These are phyloP conservation scores for Maniola hyperantus DNA, from an alignment of 2,888 invertebrate genomes.

Conservation along the genomic window DNA sequence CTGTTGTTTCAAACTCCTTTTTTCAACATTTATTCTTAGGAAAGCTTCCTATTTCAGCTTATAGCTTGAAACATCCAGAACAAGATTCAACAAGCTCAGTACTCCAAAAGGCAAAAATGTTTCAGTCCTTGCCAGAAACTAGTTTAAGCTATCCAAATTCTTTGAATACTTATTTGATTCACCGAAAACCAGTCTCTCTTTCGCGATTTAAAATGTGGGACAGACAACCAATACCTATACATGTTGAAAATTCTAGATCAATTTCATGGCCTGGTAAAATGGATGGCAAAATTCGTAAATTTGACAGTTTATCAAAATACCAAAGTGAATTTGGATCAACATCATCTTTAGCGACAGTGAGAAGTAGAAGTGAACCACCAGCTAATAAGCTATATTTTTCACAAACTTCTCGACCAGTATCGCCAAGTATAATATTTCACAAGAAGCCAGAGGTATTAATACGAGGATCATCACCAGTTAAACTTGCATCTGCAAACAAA, in stretches of 20 bases:
- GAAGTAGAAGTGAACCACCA: conserved; percentile 86
- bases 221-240: conserved; percentile 71
- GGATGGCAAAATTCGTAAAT: conserved; percentile 76
- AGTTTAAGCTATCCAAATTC: conserved; percentile 80
- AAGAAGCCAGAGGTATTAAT: conserved; percentile 54
- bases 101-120: conserved; percentile 86
- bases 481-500: conserved; percentile 59
- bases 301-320: conserved; percentile 70
- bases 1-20: conserved; percentile 84
- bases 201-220: conserved; percentile 88
- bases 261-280: conserved; percentile 84
- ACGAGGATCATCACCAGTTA: conserved; percentile 45
- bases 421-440: conserved; percentile 67
- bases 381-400: conserved; percentile 75
- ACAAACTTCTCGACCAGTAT: conserved; percentile 74
- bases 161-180: conserved; percentile 85
- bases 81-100: conserved; percentile 80
- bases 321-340: conserved; percentile 71
- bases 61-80: conserved; percentile 54
- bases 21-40: conserved; percentile 88
- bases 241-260: conserved; percentile 82
- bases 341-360: conserved; percentile 75
- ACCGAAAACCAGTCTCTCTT: conserved; percentile 87
- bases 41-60: conserved; percentile 56
- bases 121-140: conserved; percentile 80